These are phyloP conservation scores for Drosophila ambigua DNA, from an alignment of 1,140 invertebrate genomes.

Conservation along the genomic window DNA sequence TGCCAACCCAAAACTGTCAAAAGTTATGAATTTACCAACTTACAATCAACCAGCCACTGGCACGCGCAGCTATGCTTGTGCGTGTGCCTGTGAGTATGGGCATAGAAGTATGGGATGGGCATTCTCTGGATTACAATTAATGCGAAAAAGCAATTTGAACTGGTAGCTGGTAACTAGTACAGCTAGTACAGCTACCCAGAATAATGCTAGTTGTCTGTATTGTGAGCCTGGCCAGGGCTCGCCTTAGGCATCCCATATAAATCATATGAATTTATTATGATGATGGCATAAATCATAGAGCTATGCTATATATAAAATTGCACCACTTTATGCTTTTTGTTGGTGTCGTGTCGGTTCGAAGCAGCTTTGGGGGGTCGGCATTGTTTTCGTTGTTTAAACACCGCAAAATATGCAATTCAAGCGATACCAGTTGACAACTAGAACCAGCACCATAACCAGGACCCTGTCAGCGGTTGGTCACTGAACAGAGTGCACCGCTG, in stretches of 20 bases:
- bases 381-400: conserved; percentile 69
- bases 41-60: not conserved
- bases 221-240: not conserved
- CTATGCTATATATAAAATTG: conserved; percentile 73
- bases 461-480: conserved; percentile 52
- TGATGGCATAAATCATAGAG: conserved; percentile 79
- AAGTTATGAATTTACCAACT: conserved; percentile 59
- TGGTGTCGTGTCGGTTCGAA: conserved; percentile 23
- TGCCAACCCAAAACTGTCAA: conserved; percentile 62
- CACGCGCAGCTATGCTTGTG: not conserved
- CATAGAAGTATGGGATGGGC: not conserved
- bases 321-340: conserved; percentile 33
- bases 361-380: conserved; percentile 45
- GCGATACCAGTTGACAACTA: conserved; percentile 51
- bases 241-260: conserved; percentile 70
- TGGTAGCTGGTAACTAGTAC: conserved; percentile 17
- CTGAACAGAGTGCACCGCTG: conserved; percentile 63
- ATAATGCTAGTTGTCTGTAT: conserved; percentile 19
- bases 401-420: conserved; percentile 74
- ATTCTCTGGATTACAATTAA: conserved; percentile 51
- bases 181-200: conserved; percentile 42
- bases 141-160: conserved; percentile 43
- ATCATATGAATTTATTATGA: conserved; percentile 83
- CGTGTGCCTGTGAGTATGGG: not conserved
- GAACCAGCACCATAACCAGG: conserved; percentile 6